Conservation (phyloP, 2,888 invertebrate species). For the Meteorus colon region DNA sequence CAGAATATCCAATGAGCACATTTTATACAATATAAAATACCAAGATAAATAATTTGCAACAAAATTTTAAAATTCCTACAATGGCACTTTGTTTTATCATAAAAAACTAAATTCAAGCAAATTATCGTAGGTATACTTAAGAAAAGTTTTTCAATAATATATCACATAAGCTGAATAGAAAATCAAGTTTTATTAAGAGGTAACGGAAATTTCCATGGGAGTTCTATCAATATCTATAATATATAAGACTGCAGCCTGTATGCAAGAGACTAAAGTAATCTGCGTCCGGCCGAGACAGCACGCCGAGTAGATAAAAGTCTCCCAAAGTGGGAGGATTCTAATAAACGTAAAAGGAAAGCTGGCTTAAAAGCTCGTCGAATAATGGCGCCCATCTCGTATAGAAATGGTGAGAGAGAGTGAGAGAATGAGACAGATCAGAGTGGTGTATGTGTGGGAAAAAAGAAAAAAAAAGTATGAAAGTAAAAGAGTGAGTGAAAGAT, state of each 20-base stretch:
- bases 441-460: not conserved
- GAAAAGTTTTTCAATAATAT: not conserved
- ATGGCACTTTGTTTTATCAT: no score
- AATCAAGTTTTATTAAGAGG: constrained; percentile 1
- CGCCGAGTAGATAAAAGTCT: constrained; percentile 58
- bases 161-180: not conserved
- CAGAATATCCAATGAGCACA: no score
- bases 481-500: constrained; percentile 4
- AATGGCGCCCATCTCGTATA: constrained; percentile 58
- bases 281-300: constrained; percentile 43
- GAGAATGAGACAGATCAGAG: not conserved
- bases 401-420: constrained; percentile 39
- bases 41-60: no score
- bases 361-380: constrained; percentile 65
- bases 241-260: not conserved
- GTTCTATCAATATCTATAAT: constrained; percentile 15
- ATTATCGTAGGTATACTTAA: not conserved
- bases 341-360: constrained; percentile 65
- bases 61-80: no score
- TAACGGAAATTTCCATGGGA: not conserved
- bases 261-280: constrained; percentile 48
- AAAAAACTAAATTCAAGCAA: not conserved
- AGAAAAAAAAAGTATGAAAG: constrained; percentile 6
- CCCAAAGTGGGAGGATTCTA: constrained; percentile 63
- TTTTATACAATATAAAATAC: no score